These are phyloP conservation scores for Philopotamus ludificatus DNA, from an alignment of 1,140 invertebrate species.

Conservation along the genomic window DNA sequence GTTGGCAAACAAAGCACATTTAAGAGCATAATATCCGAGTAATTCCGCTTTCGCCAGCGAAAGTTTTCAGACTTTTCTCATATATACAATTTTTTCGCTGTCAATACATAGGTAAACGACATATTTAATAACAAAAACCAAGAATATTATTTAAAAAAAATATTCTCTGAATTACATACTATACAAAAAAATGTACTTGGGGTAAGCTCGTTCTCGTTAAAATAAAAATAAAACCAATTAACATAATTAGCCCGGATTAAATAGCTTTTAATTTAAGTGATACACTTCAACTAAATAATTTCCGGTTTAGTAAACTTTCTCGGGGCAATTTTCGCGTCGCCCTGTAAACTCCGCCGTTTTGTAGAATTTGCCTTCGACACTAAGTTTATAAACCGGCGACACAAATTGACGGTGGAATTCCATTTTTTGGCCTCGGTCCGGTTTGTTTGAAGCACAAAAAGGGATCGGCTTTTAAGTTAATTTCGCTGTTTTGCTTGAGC, in stretches of 20 bases:
- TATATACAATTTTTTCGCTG: background rate
- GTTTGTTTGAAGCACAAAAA: background rate
- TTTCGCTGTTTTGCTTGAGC: no score
- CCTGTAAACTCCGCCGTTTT: background rate
- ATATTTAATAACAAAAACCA: no score
- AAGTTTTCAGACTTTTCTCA: background rate
- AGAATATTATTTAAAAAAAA: no score
- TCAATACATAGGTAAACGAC: no score
- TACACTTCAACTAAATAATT: no score
- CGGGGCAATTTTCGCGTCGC: conserved; percentile 17
- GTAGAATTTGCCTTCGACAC: conserved; percentile 7
- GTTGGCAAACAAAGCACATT: conserved; percentile 18
- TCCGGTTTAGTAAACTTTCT: conserved; percentile 12
- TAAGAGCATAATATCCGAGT: conserved; percentile 8
- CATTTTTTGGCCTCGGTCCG: background rate
- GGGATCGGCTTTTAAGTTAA: background rate
- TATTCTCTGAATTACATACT: no score
- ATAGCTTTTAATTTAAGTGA: no score
- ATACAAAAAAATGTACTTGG: no score
- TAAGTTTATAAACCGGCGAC: conserved; percentile 10
- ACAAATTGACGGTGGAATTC: conserved; percentile 13
- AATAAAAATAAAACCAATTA: no score
- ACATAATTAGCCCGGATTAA: no score
- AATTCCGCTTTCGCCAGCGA: background rate
- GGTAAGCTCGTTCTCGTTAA: no score